These are phyloP conservation scores for Adelosebastes latens DNA, from an alignment of 2,797 vertebrate genomes.

Conservation along the genomic window DNA sequence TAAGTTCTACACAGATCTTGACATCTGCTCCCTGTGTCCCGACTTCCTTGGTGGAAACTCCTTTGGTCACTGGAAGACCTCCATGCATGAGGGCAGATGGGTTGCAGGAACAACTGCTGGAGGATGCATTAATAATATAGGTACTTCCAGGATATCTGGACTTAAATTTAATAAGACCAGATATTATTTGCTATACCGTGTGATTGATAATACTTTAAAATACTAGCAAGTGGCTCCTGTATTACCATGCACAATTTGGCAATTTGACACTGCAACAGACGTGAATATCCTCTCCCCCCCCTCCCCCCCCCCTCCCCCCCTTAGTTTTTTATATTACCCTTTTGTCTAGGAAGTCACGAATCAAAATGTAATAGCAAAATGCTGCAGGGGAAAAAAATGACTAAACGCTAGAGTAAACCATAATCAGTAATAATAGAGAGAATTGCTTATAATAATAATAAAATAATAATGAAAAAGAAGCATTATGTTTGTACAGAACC, in stretches of 20 bases:
- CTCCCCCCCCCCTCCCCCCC: too few relatives aligned
- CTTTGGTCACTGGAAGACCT: slow-evolving; percentile 82
- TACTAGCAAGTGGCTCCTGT: not conserved
- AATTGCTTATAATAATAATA: not conserved
- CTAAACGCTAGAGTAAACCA: not conserved
- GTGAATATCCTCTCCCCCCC: not conserved
- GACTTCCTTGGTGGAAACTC: slow-evolving; percentile 81
- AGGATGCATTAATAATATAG: slow-evolving; percentile 70
- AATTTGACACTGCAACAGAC: not conserved
- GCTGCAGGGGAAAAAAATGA: too few relatives aligned
- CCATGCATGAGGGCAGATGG: slow-evolving; percentile 83
- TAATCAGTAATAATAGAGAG: not conserved
- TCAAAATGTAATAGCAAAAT: not conserved
- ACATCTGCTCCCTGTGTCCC: slow-evolving; percentile 87
- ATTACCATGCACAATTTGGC: not conserved
- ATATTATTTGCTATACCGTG: not conserved
- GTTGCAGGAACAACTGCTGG: slow-evolving; percentile 86
- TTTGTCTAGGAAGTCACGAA: not conserved
- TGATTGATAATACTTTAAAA: not conserved
- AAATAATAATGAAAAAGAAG: too few relatives aligned
- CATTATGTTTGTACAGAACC: too few relatives aligned
- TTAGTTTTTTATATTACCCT: not conserved
- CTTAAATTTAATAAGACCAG: not conserved
- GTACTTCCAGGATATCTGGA: not conserved
- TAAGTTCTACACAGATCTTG: slow-evolving; percentile 78